Base-by-base conservation (phyloP, 1,140 invertebrate genomes). In the Pissodes strobi region DNA sequence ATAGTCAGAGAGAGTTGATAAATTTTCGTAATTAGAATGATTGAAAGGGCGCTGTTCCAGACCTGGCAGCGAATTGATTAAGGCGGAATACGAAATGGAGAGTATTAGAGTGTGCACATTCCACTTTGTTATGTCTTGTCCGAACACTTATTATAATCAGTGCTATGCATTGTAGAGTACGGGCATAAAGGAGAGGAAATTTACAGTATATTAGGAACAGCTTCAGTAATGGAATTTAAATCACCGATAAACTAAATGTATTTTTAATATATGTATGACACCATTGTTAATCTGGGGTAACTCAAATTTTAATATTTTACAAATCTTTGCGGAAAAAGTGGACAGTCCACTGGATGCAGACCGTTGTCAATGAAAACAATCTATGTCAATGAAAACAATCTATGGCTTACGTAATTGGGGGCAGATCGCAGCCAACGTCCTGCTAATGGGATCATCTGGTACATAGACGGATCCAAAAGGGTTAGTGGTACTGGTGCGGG, bases 11-110 rank as follows among this genome's bases (percentile, higher is more conserved):
- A 52, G n/a, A 27, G 21, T 23, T 43, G 39, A 57, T 27, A 23
- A 57, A 57, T 57, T 57, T 45, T 30, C 19, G 21, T 57, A 57
- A 57, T 57, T 57, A 57, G 18, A 57, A 45, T 45, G 55, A 57
- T 57, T 43, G 21, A 57, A 45, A 19, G 19, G 13, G 18, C 23
- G n/a, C 21, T 15, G 21, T 13, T 45, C 18, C 18, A 4, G 13
- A 15, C 3, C 55, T 45, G 55, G 34, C 55, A 57, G 12, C 38
- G 39, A 57, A 57, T 57, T 57, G 55, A 57, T 57, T 57, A 57
- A 45, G 23, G 39, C 55, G 22, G 23, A 57, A 57, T 57, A 45
- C 8, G 38, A 45, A 25, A 57, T 57, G 39, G 38, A 43, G 39
- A 30, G 21, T 18, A 39, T 27, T 45, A 57, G 55, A 57, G 43